These are phyloP conservation scores for Cheiracanthium punctorium DNA, from an alignment of 2,888 invertebrate species.

Conservation along the genomic window DNA sequence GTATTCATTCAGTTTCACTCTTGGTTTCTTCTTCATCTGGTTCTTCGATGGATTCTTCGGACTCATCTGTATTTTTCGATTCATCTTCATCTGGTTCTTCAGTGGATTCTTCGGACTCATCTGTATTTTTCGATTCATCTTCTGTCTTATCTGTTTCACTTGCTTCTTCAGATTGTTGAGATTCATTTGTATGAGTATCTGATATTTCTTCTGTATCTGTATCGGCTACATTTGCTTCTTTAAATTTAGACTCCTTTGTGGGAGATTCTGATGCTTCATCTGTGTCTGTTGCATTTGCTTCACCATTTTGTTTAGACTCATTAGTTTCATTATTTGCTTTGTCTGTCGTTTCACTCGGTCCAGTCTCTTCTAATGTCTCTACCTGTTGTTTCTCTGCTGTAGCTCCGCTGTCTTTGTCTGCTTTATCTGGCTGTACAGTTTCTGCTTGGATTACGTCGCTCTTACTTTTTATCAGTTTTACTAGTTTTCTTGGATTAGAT, in stretches of 20 bases:
- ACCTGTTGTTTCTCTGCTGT: background rate
- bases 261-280: background rate
- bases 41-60: too few relatives aligned
- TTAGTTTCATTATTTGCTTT: background rate
- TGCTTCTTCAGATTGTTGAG: background rate
- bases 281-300: background rate
- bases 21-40: too few relatives aligned
- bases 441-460: background rate
- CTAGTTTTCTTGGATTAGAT: background rate
- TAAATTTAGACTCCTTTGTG: background rate
- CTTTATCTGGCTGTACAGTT: background rate
- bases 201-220: background rate
- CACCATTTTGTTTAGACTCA: background rate
- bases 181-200: background rate
- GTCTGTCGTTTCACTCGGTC: background rate
- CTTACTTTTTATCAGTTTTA: background rate
- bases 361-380: background rate
- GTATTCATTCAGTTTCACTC: too few relatives aligned
- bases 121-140: background rate
- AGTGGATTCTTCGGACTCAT: background rate
- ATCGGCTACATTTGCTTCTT: background rate
- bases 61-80: too few relatives aligned
- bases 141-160: background rate
- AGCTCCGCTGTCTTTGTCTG: background rate
- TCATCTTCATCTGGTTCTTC: too few relatives aligned